These are phyloP conservation scores for Cephalopachus bancanus DNA, from an alignment of 2,797 vertebrate species.

Conservation along the genomic window DNA sequence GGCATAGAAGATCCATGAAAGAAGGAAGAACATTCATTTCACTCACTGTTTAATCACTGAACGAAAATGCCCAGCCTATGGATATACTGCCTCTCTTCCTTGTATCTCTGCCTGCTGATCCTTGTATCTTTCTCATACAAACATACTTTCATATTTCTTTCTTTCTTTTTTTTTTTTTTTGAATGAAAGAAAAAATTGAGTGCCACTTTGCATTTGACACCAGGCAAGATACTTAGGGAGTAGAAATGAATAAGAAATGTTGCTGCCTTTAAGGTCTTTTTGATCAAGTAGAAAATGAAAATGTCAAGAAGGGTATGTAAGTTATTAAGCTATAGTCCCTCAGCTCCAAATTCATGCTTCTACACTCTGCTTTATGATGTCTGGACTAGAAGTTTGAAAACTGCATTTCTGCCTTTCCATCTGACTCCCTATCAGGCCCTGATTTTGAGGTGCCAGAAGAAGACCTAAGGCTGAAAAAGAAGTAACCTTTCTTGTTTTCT, in stretches of 20 bases:
- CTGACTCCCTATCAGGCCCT: background rate
- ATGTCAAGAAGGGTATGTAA: background rate
- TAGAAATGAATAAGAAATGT: constrained; percentile 32
- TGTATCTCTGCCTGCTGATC: rapidly evolving
- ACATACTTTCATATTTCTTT: background rate
- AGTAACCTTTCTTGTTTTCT: background rate
- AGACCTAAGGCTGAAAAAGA: background rate
- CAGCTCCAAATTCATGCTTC: background rate
- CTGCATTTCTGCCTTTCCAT: background rate
- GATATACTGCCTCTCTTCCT: background rate
- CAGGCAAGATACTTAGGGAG: background rate
- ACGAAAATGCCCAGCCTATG: background rate
- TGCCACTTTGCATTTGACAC: background rate
- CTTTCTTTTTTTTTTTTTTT: background rate
- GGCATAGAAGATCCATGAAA: background rate
- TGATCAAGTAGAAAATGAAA: constrained; percentile 26
- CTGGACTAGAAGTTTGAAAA: background rate
- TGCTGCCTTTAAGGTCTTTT: background rate
- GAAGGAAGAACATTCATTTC: background rate
- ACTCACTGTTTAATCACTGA: background rate
- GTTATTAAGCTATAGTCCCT: background rate
- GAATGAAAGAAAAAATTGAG: background rate
- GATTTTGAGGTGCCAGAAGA: background rate
- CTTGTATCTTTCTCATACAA: background rate
- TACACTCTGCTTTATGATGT: background rate